Base-by-base conservation (phyloP, 2,113 vertebrate species). In the Antigone vipio region DNA sequence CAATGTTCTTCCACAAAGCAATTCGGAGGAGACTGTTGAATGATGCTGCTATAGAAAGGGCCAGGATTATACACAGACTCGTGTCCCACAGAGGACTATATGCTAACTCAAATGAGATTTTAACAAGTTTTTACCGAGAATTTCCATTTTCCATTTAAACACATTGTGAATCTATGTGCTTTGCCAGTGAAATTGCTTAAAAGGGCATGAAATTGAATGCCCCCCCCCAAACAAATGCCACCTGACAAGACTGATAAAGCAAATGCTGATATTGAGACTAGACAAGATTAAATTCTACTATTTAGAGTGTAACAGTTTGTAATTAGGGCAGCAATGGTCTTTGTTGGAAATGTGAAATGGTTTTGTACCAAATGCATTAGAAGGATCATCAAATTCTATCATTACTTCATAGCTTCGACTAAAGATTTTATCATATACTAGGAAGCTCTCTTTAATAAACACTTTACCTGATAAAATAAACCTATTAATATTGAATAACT, bases 91-190 rank as follows among this genome's bases (percentile, higher is more conserved):
- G 77, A 94, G 79, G 91, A 69, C 89, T 89, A 66, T 79, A 62
- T 2, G 7, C 63, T 91, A 86, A 88, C 85, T 81, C 63, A 94
- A 91, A 97, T 74, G 93, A 96, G 74, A 88, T 95, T 94, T 96
- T 91, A 92, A 77, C 84, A 92, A 59, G 64, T 81, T 97, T 95
- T 93, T 81, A 92, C 59, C 16, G 69, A 89, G 88, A 97, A 96
- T 97, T 97, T 97, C 88, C 94, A 95, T 96, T 97, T 97, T 71
- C 94, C 86, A 95, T 97, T 96, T 96, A 97, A 96, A 95, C 66
- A 92, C 80, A 50, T 74, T 62, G 85, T 73, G 59, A 92, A 81
- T 68, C 92, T 85, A 32, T 63, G 75, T 47, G 89, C 89, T 91
- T 89, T 94, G 58, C 83, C 55, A 84, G 85, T 84, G 92, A 95